Evolutionary conservation across 2,113 vertebrate species (phyloP).

Genomic region (Apteryx mantelli): DNA sequence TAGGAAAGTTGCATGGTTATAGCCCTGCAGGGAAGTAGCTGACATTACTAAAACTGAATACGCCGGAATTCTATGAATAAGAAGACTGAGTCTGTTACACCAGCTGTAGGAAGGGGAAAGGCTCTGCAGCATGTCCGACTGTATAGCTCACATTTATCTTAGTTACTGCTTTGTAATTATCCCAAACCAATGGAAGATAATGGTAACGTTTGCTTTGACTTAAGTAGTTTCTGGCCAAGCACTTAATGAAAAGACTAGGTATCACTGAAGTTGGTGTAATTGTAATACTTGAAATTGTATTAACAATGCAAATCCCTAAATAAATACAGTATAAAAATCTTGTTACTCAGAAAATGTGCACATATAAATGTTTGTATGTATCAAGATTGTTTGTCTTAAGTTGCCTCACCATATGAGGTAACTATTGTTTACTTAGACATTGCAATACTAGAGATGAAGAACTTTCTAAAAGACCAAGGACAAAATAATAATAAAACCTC

Average conservation of each 20-base stretch:
- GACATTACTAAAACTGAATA: constrained; percentile 56
- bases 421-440: constrained; percentile 36
- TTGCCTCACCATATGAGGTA: constrained; percentile 10
- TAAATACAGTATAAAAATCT: not conserved
- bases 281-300: not conserved
- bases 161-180: not conserved
- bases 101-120: not conserved
- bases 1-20: constrained; percentile 51
- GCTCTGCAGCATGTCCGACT: not conserved
- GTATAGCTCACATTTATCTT: not conserved
- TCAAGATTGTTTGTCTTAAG: not conserved
- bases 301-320: not conserved
- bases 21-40: constrained; percentile 22
- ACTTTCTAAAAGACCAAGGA: constrained; percentile 21
- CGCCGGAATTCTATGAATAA: constrained; percentile 24
- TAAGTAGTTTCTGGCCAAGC: not conserved
- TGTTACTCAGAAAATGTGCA: not conserved
- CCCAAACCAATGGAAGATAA: not conserved
- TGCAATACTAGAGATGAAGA: not conserved
- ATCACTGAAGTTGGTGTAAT: not conserved
- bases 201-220: not conserved
- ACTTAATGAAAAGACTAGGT: not conserved
- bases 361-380: constrained; percentile 22
- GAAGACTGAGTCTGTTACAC: not conserved
- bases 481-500: not conserved